Conservation (phyloP, 2,113 vertebrate species). For the Campylomormyrus tamandua region DNA sequence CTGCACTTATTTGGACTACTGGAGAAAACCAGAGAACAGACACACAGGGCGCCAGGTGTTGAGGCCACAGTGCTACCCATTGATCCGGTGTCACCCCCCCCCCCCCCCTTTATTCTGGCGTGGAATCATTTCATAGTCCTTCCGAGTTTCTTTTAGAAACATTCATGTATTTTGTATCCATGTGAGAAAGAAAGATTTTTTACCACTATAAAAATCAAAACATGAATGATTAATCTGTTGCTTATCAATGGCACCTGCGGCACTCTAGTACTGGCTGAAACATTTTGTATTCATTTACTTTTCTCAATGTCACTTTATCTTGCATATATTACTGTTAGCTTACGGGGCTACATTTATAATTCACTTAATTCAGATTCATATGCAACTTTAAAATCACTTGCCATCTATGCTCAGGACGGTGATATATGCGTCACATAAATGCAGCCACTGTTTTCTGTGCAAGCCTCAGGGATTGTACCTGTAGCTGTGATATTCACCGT, state of each 20-base stretch:
- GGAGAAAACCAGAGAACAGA: neutral
- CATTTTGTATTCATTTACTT: neutral
- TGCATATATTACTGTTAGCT: neutral
- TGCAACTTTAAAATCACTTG: neutral
- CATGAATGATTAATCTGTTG: neutral
- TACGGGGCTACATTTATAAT: neutral
- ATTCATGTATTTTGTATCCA: neutral
- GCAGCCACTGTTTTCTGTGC: neutral
- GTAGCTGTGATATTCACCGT: neutral
- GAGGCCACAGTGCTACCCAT: neutral
- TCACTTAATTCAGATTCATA: neutral
- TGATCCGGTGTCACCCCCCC: neutral
- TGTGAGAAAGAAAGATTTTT: neutral
- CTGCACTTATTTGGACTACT: neutral
- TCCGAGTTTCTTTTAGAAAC: neutral
- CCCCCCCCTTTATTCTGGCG: neutral
- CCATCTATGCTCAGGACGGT: neutral
- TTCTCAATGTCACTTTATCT: neutral
- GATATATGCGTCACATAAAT: neutral
- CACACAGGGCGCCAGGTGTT: neutral
- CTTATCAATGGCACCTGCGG: neutral
- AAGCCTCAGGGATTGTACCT: neutral
- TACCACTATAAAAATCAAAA: neutral
- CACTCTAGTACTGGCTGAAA: neutral
- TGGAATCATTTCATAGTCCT: neutral